Conservation (phyloP, 2,797 vertebrate genomes). For the Orestias chungarensis region DNA sequence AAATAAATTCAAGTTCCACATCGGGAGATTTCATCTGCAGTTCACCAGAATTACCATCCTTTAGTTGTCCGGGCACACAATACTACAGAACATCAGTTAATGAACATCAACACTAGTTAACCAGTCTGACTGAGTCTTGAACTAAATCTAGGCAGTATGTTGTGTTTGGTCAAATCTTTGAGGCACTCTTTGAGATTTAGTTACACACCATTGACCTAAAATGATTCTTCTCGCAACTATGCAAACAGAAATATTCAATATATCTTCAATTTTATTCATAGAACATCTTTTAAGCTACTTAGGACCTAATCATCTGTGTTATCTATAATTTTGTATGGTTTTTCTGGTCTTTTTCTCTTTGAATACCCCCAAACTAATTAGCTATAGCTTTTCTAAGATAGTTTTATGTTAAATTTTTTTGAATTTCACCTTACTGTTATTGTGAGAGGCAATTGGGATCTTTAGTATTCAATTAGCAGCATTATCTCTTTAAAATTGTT, state of each 20-base stretch:
- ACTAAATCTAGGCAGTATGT: not conserved
- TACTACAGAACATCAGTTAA: not conserved
- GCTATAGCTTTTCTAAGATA: too few species aligned
- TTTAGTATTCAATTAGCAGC: not conserved
- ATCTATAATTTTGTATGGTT: too few species aligned
- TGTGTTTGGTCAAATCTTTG: not conserved
- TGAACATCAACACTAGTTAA: too few species aligned
- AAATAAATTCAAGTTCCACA: not conserved
- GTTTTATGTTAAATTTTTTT: too few species aligned
- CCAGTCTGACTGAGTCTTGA: not conserved
- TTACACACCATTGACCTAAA: too few species aligned
- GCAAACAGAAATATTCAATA: too few species aligned
- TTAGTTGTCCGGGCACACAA: not conserved
- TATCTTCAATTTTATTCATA: too few species aligned
- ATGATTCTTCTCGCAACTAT: too few species aligned
- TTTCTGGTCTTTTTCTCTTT: not conserved
- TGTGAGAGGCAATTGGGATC: too few species aligned
- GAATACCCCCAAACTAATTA: too few species aligned
- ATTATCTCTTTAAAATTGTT: not conserved
- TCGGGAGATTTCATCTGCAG: not conserved
- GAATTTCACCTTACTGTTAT: too few species aligned
- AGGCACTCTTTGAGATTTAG: not conserved
- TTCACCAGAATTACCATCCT: not conserved
- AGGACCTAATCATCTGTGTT: not conserved
- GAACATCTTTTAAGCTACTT: not conserved